A percentile compares a stretch with the other conserved stretches of the same genome.
Conservation (phyloP, 2,888 invertebrate genomes). For the Acronicta psi region DNA sequence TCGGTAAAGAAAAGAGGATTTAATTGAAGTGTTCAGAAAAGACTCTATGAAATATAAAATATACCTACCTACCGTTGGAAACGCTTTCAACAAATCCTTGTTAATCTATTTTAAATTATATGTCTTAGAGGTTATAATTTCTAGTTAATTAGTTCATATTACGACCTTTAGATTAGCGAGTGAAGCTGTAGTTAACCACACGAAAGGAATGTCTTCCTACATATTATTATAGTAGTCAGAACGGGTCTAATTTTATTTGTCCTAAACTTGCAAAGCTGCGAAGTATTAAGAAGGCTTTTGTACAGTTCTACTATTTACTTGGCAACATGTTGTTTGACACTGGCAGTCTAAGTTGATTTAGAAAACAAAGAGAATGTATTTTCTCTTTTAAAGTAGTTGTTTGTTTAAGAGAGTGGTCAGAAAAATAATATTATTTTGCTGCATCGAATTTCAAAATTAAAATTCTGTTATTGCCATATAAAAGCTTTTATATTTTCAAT, state of each 20-base stretch:
- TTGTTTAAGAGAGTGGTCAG: not conserved
- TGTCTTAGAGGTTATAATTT: slow-evolving; percentile 45
- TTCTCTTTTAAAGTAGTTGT: slow-evolving; percentile 5
- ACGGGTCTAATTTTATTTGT: slow-evolving; percentile 34
- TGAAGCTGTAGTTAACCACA: slow-evolving; percentile 24
- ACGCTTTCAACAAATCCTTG: slow-evolving; percentile 49
- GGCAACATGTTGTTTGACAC: slow-evolving; percentile 21
- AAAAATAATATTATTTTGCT: slow-evolving; percentile 4
- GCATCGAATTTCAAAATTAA: not conserved
- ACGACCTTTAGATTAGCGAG: slow-evolving; percentile 47
- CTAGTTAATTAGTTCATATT: slow-evolving; percentile 58
- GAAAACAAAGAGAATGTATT: slow-evolving; percentile 22
- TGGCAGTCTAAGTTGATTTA: slow-evolving; percentile 27
- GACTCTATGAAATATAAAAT: slow-evolving; percentile 35
- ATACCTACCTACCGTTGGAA: not conserved
- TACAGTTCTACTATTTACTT: slow-evolving; percentile 17
- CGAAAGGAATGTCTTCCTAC: slow-evolving; percentile 29
- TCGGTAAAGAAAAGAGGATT: slow-evolving; percentile 33
- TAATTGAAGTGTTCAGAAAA: slow-evolving; percentile 44
- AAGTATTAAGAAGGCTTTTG: slow-evolving; percentile 18
- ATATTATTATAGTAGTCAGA: slow-evolving; percentile 17
- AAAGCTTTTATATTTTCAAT: slow-evolving; percentile 2
- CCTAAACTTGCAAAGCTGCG: slow-evolving; percentile 12
- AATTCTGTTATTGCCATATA: not conserved
- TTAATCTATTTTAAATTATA: slow-evolving; percentile 51